A percentile compares a stretch with the other conserved stretches of the same genome.
Evolutionary conservation across 2,113 vertebrate species (phyloP).

Genomic region (Erythrocercus mccallii): DNA sequence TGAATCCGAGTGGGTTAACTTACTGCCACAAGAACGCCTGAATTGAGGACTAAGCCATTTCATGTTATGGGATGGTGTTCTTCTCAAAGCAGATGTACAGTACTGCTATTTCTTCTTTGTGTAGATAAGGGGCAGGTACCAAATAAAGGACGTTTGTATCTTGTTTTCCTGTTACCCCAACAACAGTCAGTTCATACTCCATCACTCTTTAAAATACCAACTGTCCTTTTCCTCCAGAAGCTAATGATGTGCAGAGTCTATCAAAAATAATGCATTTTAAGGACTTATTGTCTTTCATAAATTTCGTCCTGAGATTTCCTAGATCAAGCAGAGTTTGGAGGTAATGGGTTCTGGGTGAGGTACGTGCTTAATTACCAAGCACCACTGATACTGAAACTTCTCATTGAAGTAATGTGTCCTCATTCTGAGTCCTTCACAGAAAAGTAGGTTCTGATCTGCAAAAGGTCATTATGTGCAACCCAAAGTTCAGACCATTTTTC

Average conservation of each 20-base stretch:
- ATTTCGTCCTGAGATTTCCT: neutral
- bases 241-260: neutral
- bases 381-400: neutral
- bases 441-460: neutral
- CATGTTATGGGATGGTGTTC: neutral
- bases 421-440: neutral
- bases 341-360: neutral
- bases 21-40: neutral
- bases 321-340: neutral
- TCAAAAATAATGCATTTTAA: neutral
- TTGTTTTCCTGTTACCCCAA: neutral
- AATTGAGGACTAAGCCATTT: constrained; percentile 26
- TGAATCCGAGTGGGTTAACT: neutral
- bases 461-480: neutral
- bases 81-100: constrained; percentile 6
- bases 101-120: neutral
- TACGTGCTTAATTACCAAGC: neutral
- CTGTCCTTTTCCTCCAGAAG: neutral
- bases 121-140: constrained; percentile 6
- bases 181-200: neutral
- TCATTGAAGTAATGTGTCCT: neutral
- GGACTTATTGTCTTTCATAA: neutral
- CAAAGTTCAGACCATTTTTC: constrained; percentile 4
- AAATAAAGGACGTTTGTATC: constrained; percentile 23
- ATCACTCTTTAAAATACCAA: neutral